Evolutionary conservation across 2,888 invertebrate genomes (phyloP).

Genomic region (Parnassius orleans): DNA sequence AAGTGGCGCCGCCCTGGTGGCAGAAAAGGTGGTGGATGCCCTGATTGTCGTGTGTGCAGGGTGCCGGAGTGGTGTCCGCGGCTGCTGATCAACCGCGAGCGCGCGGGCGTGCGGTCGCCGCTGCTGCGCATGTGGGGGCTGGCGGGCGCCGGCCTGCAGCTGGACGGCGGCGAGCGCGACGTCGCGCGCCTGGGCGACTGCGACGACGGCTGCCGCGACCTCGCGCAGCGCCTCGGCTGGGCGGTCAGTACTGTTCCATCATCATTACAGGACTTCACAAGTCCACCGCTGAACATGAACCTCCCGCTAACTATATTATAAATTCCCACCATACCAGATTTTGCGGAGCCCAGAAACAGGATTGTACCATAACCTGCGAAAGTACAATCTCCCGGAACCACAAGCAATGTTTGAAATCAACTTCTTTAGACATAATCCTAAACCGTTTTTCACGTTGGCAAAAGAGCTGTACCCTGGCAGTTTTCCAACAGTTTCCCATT

Average conservation of each 20-base stretch:
- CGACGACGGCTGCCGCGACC: constrained; percentile 87
- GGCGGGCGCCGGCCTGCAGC: constrained; percentile 82
- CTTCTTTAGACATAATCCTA: constrained; percentile 93
- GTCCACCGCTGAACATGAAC: no score
- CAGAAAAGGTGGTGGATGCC: no score
- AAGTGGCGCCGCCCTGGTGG: no score
- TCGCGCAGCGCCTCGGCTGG: constrained; percentile 91
- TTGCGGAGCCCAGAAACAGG: constrained; percentile 96
- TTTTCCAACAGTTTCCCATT: constrained; percentile 94
- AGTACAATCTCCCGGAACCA: constrained; percentile 95
- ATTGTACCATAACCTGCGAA: constrained; percentile 93
- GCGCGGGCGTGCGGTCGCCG: constrained; percentile 74
- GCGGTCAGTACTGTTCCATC: constrained; percentile 74
- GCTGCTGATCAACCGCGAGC: constrained; percentile 92
- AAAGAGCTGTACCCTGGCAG: constrained; percentile 93
- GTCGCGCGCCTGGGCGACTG: constrained; percentile 92
- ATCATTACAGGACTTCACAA: no score
- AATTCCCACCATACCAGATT: constrained; percentile 92
- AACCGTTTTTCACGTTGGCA: constrained; percentile 95
- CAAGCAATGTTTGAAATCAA: constrained; percentile 95
- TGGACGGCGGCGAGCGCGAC: constrained; percentile 86
- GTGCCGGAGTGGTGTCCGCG: constrained; percentile 87
- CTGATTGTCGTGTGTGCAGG: constrained; percentile 36
- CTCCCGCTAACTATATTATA: constrained; percentile 1
- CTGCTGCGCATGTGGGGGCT: constrained; percentile 60